phyloP scores from a whole-genome alignment of 2,888 invertebrate species.

The Diplolepis rosae region DNA sequence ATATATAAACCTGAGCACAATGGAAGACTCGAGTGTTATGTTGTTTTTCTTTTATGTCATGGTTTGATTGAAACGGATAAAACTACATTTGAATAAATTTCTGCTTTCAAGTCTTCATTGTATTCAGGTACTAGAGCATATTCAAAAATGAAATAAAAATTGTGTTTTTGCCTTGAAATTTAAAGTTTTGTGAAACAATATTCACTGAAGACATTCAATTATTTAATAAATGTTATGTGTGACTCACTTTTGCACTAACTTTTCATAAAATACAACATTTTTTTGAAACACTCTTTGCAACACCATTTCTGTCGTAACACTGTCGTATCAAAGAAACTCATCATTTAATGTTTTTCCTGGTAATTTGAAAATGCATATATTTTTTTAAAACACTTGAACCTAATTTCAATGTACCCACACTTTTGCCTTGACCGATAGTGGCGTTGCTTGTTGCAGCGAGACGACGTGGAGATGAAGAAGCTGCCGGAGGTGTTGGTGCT shows the following conservation, averaged over 20 bases:
- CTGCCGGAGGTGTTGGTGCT: slow-evolving; percentile 78
- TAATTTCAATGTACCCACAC: slow-evolving; percentile 50
- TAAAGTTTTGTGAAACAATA: neutral
- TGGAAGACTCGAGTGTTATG: too few species aligned
- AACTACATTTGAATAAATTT: too few species aligned
- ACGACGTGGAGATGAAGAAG: slow-evolving; percentile 75
- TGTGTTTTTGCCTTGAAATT: neutral
- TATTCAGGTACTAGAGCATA: neutral
- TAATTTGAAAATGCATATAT: neutral
- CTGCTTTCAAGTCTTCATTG: neutral
- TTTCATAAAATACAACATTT: neutral
- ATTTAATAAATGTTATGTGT: neutral
- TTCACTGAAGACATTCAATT: neutral
- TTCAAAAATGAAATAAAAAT: neutral
- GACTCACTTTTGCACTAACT: slow-evolving; percentile 14
- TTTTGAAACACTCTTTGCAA: neutral
- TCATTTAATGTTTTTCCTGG: neutral
- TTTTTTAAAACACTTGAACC: neutral
- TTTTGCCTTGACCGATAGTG: slow-evolving; percentile 72
- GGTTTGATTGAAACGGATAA: too few species aligned
- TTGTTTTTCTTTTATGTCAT: too few species aligned
- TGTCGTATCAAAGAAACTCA: neutral
- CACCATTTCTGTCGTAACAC: neutral
- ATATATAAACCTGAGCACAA: too few species aligned
- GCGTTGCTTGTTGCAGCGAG: slow-evolving; percentile 74